Percentiles rank a stretch among this genome's conserved stretches.
These are phyloP conservation scores for Hyla sarda DNA, from an alignment of 2,113 vertebrate species.

Conservation along the genomic window DNA sequence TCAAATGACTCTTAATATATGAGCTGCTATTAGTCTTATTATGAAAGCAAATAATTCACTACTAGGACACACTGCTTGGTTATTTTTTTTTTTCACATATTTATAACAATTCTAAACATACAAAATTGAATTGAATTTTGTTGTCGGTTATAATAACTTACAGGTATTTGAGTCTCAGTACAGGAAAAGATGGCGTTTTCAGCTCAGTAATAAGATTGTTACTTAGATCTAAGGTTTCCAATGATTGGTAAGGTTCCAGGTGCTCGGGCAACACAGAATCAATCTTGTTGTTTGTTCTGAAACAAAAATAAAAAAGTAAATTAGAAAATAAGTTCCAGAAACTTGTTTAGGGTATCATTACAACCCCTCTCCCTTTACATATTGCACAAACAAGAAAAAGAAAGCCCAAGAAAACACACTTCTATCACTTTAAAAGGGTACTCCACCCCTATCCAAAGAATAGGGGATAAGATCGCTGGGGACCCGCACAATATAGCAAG, in stretches of 20 bases:
- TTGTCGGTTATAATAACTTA: conserved; percentile 71
- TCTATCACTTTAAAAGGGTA: too few species aligned
- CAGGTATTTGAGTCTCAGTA: conserved; percentile 87
- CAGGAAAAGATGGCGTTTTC: conserved; percentile 81
- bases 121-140: not conserved
- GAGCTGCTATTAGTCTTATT: too few species aligned
- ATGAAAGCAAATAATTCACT: too few species aligned
- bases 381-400: not conserved
- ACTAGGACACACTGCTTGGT: too few species aligned
- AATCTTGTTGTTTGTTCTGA: conserved; percentile 92
- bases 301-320: conserved; percentile 68
- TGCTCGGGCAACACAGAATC: conserved; percentile 76
- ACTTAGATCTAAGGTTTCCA: conserved; percentile 94
- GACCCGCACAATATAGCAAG: too few species aligned
- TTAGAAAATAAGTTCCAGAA: not conserved
- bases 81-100: too few species aligned
- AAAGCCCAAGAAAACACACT: too few species aligned
- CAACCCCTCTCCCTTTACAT: not conserved
- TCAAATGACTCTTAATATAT: not conserved
- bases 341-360: not conserved
- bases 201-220: conserved; percentile 88
- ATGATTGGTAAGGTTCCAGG: conserved; percentile 77
- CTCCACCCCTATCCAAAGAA: too few species aligned
- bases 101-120: too few species aligned
- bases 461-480: too few species aligned